Conservation (phyloP, 2,797 vertebrate species). For the Vultur gryphus region DNA sequence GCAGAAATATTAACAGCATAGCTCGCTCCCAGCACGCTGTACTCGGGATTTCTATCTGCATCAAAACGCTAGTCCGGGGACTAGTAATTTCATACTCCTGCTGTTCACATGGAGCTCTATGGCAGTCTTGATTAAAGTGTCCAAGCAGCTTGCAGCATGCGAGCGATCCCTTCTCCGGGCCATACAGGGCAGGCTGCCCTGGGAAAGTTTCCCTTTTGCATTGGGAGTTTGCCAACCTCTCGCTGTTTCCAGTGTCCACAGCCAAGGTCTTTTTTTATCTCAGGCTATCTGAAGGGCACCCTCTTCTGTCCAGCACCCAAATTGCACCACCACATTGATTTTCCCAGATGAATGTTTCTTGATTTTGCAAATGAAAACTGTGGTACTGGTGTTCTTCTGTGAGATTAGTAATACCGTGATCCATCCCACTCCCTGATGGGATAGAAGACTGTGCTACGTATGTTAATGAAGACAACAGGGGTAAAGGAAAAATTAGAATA, state of each 20-base stretch:
- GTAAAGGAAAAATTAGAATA: background rate
- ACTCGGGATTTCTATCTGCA: background rate
- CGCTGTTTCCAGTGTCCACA: background rate
- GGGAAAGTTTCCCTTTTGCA: fast-evolving
- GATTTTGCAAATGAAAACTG: background rate
- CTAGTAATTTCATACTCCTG: background rate
- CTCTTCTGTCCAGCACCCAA: slow-evolving; percentile 24
- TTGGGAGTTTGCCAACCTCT: fast-evolving
- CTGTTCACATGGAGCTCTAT: background rate
- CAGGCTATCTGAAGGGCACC: slow-evolving; percentile 6
- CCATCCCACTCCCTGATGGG: background rate
- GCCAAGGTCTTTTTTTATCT: background rate
- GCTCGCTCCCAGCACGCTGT: fast-evolving
- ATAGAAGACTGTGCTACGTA: background rate
- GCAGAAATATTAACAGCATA: background rate
- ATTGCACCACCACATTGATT: background rate
- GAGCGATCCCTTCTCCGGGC: fast-evolving
- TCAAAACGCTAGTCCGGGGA: background rate
- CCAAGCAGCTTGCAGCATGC: background rate
- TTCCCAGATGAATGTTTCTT: background rate
- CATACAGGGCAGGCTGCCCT: fast-evolving
- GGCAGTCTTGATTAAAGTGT: background rate
- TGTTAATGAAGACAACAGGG: background rate
- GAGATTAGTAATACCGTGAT: background rate
- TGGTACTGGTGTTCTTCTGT: background rate